Evolutionary conservation across 2,113 vertebrate species (phyloP).

Genomic region (Epinephelus fuscoguttatus): DNA sequence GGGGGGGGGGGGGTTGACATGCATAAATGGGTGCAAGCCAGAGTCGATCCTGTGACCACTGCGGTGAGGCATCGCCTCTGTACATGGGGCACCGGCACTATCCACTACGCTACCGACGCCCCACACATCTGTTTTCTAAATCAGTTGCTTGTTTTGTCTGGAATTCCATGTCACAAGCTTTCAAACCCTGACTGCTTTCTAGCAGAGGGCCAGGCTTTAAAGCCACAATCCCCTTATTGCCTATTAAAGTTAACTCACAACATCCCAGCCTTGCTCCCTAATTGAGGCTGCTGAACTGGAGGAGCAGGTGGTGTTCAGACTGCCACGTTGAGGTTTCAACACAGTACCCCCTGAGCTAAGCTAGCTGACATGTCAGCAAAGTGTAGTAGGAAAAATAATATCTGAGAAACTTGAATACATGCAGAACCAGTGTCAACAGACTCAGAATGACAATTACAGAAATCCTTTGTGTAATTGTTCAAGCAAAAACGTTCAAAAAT

Average conservation of each 20-base stretch:
- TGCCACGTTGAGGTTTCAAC: constrained; percentile 33
- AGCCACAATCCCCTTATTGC: constrained; percentile 54
- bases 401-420: not conserved
- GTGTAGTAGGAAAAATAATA: not conserved
- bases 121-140: constrained; percentile 41
- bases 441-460: not conserved
- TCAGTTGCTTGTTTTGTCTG: constrained; percentile 26
- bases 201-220: constrained; percentile 40
- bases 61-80: no score
- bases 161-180: constrained; percentile 11
- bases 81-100: no score
- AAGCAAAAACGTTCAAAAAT: not conserved
- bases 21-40: no score
- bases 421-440: not conserved
- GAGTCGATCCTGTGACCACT: no score
- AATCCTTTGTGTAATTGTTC: not conserved
- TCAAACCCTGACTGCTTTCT: constrained; percentile 23
- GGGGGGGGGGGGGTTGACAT: no score
- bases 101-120: no score
- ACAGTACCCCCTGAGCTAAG: constrained; percentile 13
- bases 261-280: constrained; percentile 59
- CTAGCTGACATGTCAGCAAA: not conserved
- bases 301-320: constrained; percentile 32
- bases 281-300: constrained; percentile 54
- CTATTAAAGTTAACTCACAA: constrained; percentile 71